Conservation (phyloP, 2,113 vertebrate species). For the Colinus virginianus region DNA sequence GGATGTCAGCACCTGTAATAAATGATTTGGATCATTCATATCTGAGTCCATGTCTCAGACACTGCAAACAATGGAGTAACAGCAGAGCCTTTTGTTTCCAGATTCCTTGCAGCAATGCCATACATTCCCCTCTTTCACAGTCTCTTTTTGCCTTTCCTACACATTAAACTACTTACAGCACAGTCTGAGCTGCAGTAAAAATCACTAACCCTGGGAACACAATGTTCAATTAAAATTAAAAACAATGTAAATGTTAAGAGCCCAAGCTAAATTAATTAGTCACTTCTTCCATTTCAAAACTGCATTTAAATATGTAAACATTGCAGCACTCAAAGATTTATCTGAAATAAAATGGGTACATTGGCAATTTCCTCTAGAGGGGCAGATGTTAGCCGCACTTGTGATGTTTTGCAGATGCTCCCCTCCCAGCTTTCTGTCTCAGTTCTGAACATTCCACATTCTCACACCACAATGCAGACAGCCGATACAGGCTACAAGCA, state of each 20-base stretch:
- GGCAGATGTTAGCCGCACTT: slow-evolving; percentile 65
- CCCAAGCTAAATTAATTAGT: slow-evolving; percentile 61
- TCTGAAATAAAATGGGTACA: slow-evolving; percentile 53
- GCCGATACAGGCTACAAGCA: neutral
- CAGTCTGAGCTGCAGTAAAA: neutral
- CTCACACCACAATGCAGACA: slow-evolving; percentile 15
- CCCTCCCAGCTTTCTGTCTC: slow-evolving; percentile 39
- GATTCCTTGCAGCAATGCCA: neutral
- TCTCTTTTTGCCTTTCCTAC: neutral
- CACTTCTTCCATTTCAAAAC: slow-evolving; percentile 28
- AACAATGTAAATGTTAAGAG: slow-evolving; percentile 31
- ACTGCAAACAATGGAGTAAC: neutral
- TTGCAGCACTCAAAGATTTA: slow-evolving; percentile 52
- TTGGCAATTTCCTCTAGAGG: slow-evolving; percentile 43
- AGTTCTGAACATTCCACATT: slow-evolving; percentile 34
- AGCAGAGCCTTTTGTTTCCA: neutral
- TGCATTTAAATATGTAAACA: slow-evolving; percentile 61
- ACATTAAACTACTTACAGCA: neutral
- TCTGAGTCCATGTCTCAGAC: no score
- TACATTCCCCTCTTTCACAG: neutral
- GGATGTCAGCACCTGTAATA: no score
- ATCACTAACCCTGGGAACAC: neutral
- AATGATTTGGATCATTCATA: no score
- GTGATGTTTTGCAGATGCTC: slow-evolving; percentile 74
- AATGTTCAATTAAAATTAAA: slow-evolving; percentile 21